Base-by-base conservation (phyloP, 2,113 vertebrate genomes). In the Montifringilla adamsi region DNA sequence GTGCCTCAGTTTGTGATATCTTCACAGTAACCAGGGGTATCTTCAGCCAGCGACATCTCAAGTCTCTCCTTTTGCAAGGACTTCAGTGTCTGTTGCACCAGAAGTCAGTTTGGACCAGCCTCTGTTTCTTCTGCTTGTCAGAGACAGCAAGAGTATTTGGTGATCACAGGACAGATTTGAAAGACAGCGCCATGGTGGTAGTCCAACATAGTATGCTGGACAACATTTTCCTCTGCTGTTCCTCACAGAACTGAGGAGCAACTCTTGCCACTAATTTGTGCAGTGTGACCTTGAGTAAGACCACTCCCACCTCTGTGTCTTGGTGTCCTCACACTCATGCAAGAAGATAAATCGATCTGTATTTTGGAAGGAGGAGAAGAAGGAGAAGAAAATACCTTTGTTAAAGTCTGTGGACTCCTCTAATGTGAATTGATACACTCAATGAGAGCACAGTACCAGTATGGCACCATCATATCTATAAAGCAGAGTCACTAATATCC, bases 11-110 rank as follows among this genome's bases (percentile, higher is more conserved):
- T 44, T 66, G 49, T 35, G 62, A 3, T 96, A 97, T 94, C 97
- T 97, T 98, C 95, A 96, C 73, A 87, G 95, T 98, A 97, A 97
- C 97, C 96, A 97, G 95, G 74, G 8, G 6, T n/a, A 44, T n/a
- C 47, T 46, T 18, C 47, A 76, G 47, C 10, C 72, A 47, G 27
- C 23, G 37, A 15, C 22, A 55, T n/a, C 11, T 39, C 53, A 73
- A 47, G 28, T 39, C 70, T 44, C 33, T 62, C 43, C 7, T 31
- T 62, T 59, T 91, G 44, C 63, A 78, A 74, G 26, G 46, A 46
- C 89, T 79, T 83, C 33, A n/a, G 41, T 23, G 11, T 30, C 53
- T 30, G 27, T 2, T 8, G 56, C 55, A 80, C 20, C 55, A 59
- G 67, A 63, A 80, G 50, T 23, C 39, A 33, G 17, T 28, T 39